Base-by-base conservation (phyloP, 2,113 vertebrate genomes). In the Anhinga rufa region DNA sequence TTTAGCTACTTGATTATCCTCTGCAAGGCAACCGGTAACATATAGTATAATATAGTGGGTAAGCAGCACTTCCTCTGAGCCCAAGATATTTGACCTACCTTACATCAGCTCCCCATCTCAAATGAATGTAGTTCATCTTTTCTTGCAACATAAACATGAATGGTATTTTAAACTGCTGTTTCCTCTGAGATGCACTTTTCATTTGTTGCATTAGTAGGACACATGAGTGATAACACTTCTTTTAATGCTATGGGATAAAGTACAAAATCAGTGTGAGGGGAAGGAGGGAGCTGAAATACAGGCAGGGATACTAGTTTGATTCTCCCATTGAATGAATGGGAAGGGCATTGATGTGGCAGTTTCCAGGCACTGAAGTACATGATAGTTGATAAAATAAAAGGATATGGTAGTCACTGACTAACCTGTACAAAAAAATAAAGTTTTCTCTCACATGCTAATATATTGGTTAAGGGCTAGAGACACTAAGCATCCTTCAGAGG, bases 151-250 rank as follows among this genome's bases (percentile, higher is more conserved):
- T 14, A 16, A 79, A 85, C 21, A 62, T 40, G 51, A 89, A 72
- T 28, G 57, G 38, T n/a, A 44, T 69, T 71, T 90, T 8, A 70
- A 79, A 25, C 18, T 28, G 80, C 82, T 80, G 61, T 88, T 84
- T 82, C 80, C 76, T 75, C 78, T 17, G 71, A 82, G 79, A 44
- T 68, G 61, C 66, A 65, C 85, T 96, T 95, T 96, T 91, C 80
- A 92, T 97, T 95, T 57, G 82, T 26, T 75, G 42, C 40, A 8
- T 93, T 82, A 66, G 74, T 15, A n/a, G 76, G 17, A 60, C 46
- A 71, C 44, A 22, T 8, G 70, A 74, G 72, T 1, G 71, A n/a
- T 20, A 14, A 44, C 48, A 16, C 64, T 77, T 46, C 7, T 75
- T 54, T 5, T 48, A 77, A 24, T 17, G 54, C 58, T 46, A 5